Evolutionary conservation across 2,888 invertebrate species (phyloP).

Genomic region (Galeruca laticollis): DNA sequence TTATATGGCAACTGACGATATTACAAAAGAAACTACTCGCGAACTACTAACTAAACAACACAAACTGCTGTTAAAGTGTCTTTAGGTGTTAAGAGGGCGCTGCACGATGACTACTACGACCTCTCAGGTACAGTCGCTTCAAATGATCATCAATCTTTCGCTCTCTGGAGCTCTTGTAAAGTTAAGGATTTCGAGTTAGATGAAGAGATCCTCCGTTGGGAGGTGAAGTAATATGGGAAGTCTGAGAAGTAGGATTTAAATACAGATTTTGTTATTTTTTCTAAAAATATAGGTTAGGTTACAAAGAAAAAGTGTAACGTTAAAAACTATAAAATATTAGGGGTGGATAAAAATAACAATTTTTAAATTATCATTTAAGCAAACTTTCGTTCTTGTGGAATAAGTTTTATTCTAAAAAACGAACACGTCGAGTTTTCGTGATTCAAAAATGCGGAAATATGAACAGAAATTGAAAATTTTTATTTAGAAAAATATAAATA

Average conservation of each 20-base stretch:
- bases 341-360: no score
- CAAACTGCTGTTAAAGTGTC: conserved; percentile 42
- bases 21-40: conserved; percentile 35
- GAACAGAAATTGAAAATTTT: no score
- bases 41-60: conserved; percentile 39
- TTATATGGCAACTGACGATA: conserved; percentile 33
- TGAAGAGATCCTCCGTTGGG: conserved; percentile 23
- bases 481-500: no score
- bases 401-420: no score
- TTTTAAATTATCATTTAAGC: no score
- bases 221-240: neutral
- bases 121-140: conserved; percentile 36
- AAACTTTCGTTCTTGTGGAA: no score
- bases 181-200: conserved; percentile 21
- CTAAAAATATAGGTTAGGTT: neutral
- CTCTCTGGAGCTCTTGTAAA: conserved; percentile 35
- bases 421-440: no score
- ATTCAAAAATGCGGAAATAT: no score
- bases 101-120: conserved; percentile 27
- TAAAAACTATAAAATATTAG: no score
- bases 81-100: conserved; percentile 34
- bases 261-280: no score
- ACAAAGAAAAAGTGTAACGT: neutral
- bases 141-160: conserved; percentile 42
- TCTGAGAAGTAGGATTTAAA: neutral